These are phyloP conservation scores for Tiliacea aurago DNA, from an alignment of 2,888 invertebrate species.

Conservation along the genomic window DNA sequence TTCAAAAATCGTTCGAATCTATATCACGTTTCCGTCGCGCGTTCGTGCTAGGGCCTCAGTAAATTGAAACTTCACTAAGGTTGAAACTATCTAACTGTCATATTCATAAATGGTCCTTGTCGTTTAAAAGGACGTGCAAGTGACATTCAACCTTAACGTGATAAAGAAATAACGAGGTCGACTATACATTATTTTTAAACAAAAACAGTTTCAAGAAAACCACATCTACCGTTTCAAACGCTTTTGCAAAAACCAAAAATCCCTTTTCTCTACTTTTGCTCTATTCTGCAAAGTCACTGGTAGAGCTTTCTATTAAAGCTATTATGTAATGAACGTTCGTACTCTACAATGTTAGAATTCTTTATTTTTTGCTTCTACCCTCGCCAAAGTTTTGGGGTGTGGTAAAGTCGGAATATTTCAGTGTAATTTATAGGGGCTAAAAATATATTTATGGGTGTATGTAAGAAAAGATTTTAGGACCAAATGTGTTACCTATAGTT, in stretches of 20 bases:
- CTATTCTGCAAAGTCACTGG: conserved; percentile 22
- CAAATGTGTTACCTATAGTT: not conserved
- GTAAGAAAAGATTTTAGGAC: conserved; percentile 15
- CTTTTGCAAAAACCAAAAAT: conserved; percentile 46
- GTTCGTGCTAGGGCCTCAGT: no score
- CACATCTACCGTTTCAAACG: conserved; percentile 24
- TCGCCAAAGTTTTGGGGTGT: conserved; percentile 40
- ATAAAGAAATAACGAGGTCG: not conserved
- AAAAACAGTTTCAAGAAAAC: conserved; percentile 15
- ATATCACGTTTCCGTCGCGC: no score
- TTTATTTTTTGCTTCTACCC: conserved; percentile 32
- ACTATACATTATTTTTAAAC: not conserved
- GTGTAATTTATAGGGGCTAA: conserved; percentile 31
- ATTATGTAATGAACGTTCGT: conserved; percentile 57
- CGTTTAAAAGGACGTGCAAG: not conserved
- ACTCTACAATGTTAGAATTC: conserved; percentile 40
- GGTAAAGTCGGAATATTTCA: conserved; percentile 31
- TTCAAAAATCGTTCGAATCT: no score
- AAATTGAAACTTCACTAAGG: not conserved
- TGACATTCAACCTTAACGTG: not conserved
- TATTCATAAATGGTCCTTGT: not conserved
- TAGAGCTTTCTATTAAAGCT: conserved; percentile 42
- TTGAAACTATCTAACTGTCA: not conserved
- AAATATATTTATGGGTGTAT: conserved; percentile 29
- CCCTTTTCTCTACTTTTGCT: conserved; percentile 13